Conservation (phyloP, 2,113 vertebrate species). For the Microtus montanus region DNA sequence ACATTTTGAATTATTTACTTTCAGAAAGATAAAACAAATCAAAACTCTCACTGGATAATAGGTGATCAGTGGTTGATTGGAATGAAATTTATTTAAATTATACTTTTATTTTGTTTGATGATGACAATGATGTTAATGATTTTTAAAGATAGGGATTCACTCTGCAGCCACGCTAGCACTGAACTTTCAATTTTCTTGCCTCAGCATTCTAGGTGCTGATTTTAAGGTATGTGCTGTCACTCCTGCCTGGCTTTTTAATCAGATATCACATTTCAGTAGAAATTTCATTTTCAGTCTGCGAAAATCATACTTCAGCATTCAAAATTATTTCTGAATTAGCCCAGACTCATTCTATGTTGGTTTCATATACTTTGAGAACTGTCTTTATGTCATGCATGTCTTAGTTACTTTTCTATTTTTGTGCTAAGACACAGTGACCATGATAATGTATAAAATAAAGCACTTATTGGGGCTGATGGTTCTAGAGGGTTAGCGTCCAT, state of each 20-base stretch:
- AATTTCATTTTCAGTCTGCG: not conserved
- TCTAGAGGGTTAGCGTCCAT: not conserved
- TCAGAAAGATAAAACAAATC: not conserved
- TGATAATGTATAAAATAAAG: not conserved
- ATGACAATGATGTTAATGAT: not conserved
- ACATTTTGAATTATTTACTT: not conserved
- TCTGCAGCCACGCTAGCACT: not conserved
- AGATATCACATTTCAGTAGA: not conserved
- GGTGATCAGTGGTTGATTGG: not conserved
- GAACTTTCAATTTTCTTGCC: not conserved
- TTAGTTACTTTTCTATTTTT: not conserved
- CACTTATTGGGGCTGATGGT: not conserved
- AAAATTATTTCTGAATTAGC: not conserved
- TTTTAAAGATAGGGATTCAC: not conserved
- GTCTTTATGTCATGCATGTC: not conserved
- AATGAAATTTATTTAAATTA: not conserved
- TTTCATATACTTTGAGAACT: not conserved
- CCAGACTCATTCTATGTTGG: not conserved
- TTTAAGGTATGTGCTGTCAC: not conserved
- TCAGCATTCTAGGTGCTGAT: not conserved
- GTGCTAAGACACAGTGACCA: not conserved
- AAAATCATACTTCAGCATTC: not conserved
- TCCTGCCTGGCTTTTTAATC: not conserved
- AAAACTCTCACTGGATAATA: not conserved
- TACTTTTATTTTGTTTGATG: not conserved